Base-by-base conservation (phyloP, 2,888 invertebrate species). In the Mesoligia furuncula region DNA sequence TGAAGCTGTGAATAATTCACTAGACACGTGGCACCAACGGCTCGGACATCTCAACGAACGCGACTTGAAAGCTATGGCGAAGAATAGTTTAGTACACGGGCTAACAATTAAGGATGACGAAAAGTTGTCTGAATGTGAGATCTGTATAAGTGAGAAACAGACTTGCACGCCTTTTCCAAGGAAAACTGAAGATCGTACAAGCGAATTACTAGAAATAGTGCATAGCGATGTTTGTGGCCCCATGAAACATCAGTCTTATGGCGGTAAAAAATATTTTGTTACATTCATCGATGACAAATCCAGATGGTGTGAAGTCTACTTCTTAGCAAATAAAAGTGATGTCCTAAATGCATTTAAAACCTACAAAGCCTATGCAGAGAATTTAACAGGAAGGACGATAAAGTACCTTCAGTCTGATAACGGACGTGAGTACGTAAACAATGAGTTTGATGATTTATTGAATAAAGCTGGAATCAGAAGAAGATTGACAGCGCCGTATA, bases 401-500 rank as follows among this genome's bases (percentile, higher is more conserved):
- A 62, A 31, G 31, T 9, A 48, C 45, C 45, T 48, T 48, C 45
- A 48, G 45, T 48, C 45, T 48, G 45, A 48, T 48, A 48, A 48
- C 9, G 45, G 45, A 48, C 45, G 45, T 5, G 45, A 48, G 45
- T 48, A 48, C 15, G 36, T 62, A 9, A 62, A 62, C 45, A 65
- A 13, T 45, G 74, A 78, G 0, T 78, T 78, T 71, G 59, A 71
- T 54, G 66, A 42, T 36, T 75, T n/a, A 13, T 48, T 79, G 20
- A 79, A 75, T 7, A 71, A 64, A 54, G 42, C 20, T 36, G 78
- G 78, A 39, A 78, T 78, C 7, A 59, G 39, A 66, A 64, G 69
- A 65, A 68, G 69, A 42, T 24, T 70, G 24, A 68, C 77, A 42
- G 62, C 27, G 4, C 70, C 51, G 45, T 77, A 75, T 62, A 69